Conservation (phyloP, 2,113 vertebrate species). For the Ginglymostoma cirratum region DNA sequence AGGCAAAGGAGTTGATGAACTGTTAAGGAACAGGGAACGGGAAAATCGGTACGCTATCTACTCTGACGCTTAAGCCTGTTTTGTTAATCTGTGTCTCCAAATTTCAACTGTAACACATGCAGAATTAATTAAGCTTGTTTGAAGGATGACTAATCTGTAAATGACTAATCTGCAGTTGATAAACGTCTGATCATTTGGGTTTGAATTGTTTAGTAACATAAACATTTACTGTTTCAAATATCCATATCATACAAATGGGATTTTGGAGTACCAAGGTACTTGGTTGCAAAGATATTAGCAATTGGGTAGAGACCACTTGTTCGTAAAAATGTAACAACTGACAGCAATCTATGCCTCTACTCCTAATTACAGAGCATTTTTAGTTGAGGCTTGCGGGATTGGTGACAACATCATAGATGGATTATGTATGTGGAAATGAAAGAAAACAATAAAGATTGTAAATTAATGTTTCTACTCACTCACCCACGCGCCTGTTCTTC, state of each 20-base stretch:
- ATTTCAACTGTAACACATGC: background rate
- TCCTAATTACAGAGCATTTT: background rate
- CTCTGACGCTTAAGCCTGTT: background rate
- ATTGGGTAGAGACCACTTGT: background rate
- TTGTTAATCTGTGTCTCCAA: background rate
- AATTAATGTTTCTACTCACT: background rate
- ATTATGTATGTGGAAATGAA: background rate
- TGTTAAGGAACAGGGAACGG: background rate
- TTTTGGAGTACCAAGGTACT: background rate
- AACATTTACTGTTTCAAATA: background rate
- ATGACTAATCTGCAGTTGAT: background rate
- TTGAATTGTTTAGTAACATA: background rate
- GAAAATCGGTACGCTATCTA: constrained; percentile 2
- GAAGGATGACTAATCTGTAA: background rate
- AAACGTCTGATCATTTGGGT: background rate
- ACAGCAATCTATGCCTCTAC: background rate
- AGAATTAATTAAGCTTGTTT: background rate
- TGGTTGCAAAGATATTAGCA: background rate
- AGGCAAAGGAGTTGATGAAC: background rate
- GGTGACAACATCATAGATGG: background rate
- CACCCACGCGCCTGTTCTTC: background rate
- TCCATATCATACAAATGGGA: background rate
- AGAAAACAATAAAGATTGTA: background rate
- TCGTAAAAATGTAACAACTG: background rate
- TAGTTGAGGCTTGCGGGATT: background rate